Evolutionary conservation across 2,888 invertebrate species (phyloP).

Genomic region (Fabriciana adippe): DNA sequence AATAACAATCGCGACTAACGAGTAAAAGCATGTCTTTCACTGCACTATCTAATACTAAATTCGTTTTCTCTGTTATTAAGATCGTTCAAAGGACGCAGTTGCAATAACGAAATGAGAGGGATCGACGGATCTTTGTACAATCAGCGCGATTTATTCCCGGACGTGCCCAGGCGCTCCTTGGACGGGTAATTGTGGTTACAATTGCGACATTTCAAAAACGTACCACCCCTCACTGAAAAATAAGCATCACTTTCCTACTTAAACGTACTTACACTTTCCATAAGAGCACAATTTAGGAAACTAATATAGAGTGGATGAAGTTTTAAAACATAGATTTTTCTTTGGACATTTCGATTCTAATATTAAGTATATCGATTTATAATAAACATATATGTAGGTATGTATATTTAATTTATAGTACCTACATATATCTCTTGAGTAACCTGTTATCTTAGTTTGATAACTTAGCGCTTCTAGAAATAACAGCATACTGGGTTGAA

Average conservation of each 20-base stretch:
- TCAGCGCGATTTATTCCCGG: conserved; percentile 70
- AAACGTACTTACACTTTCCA: neutral
- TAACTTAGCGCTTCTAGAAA: no score
- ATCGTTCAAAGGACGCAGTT: conserved; percentile 55
- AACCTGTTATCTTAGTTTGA: no score
- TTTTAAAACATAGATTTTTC: no score
- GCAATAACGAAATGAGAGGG: conserved; percentile 75
- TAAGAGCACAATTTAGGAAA: neutral
- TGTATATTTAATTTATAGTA: no score
- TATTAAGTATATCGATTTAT: no score
- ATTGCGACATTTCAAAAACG: conserved; percentile 20
- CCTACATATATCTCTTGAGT: no score
- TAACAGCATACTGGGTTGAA: neutral
- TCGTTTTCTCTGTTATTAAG: conserved; percentile 46
- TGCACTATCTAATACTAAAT: conserved; percentile 26
- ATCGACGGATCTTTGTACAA: conserved; percentile 74
- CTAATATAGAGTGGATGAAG: no score
- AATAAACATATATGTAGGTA: no score
- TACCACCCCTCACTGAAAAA: neutral
- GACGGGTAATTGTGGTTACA: conserved; percentile 45
- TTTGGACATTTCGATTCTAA: no score
- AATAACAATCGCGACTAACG: conserved; percentile 10
- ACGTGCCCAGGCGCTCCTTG: conserved; percentile 54
- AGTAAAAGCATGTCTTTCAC: conserved; percentile 17
- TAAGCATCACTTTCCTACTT: neutral